Conservation (phyloP, 2,888 invertebrate species). For the Leptinotarsa tumamoca region DNA sequence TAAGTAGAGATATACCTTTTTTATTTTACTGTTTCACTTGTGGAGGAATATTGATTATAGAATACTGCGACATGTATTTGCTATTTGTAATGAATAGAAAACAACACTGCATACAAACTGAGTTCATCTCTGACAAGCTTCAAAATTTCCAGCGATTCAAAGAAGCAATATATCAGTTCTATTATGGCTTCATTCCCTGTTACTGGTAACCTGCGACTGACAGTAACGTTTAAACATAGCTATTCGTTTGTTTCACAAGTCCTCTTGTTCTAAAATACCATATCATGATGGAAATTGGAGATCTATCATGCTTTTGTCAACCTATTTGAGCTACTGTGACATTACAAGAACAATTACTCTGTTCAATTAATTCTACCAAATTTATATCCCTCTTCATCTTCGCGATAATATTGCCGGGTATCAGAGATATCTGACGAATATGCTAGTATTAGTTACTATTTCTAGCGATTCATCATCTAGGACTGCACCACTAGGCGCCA, state of each 20-base stretch:
- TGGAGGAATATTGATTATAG: too few species aligned
- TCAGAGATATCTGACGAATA: slow-evolving; percentile 23
- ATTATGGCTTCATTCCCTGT: not conserved
- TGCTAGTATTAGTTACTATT: slow-evolving; percentile 6
- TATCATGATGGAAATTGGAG: not conserved
- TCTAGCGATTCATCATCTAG: slow-evolving; percentile 15
- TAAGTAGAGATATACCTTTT: too few species aligned
- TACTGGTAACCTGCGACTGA: not conserved
- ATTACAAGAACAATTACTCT: not conserved
- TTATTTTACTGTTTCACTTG: too few species aligned
- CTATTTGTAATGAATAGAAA: too few species aligned
- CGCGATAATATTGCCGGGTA: not conserved
- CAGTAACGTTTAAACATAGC: not conserved
- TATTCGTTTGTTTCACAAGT: not conserved
- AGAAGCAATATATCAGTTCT: not conserved
- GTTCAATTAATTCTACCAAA: not conserved
- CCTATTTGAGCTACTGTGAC: not conserved
- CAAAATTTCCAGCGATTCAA: not conserved
- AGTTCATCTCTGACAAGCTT: not conserved
- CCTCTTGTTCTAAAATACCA: not conserved
- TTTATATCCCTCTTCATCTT: not conserved
- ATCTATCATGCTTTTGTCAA: slow-evolving; percentile 5
- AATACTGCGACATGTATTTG: too few species aligned
- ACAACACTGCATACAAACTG: too few species aligned
- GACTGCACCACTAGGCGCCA: not conserved